A percentile compares a stretch with the other conserved stretches of the same genome.
These are phyloP conservation scores for Athalia cordata DNA, from an alignment of 2,888 invertebrate genomes.

Conservation along the genomic window DNA sequence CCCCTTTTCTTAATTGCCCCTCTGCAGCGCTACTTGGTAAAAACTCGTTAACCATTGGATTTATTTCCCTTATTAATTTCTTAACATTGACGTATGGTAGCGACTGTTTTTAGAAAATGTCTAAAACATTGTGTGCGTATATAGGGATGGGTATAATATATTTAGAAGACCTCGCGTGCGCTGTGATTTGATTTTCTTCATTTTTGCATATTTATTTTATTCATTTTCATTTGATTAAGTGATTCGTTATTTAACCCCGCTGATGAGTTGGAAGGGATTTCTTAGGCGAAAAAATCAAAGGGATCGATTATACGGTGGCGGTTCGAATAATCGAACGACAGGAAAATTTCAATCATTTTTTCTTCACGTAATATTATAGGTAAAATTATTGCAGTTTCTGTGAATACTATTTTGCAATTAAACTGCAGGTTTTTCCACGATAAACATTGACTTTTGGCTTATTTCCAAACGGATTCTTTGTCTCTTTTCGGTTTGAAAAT, in stretches of 20 bases:
- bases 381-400: neutral
- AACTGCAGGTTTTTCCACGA: conserved; percentile 43
- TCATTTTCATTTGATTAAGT: neutral
- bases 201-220: conserved; percentile 21
- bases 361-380: neutral
- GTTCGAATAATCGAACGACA: neutral
- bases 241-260: conserved; percentile 6
- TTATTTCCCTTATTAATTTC: conserved; percentile 61
- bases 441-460: conserved; percentile 63
- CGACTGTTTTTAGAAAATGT: conserved; percentile 22
- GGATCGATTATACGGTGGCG: too few species aligned
- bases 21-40: conserved; percentile 60
- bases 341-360: neutral
- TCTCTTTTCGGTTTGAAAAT: conserved; percentile 63
- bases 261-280: neutral
- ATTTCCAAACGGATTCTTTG: conserved; percentile 64
- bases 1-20: conserved; percentile 66
- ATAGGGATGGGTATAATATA: neutral
- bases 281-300: too few species aligned
- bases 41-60: conserved; percentile 71
- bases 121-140: conserved; percentile 12
- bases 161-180: conserved; percentile 33
- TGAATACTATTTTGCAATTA: conserved; percentile 44
- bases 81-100: conserved; percentile 30
- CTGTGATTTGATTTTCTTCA: neutral